Base-by-base conservation (phyloP, 2,797 vertebrate species). In the Phataginus tricuspis region DNA sequence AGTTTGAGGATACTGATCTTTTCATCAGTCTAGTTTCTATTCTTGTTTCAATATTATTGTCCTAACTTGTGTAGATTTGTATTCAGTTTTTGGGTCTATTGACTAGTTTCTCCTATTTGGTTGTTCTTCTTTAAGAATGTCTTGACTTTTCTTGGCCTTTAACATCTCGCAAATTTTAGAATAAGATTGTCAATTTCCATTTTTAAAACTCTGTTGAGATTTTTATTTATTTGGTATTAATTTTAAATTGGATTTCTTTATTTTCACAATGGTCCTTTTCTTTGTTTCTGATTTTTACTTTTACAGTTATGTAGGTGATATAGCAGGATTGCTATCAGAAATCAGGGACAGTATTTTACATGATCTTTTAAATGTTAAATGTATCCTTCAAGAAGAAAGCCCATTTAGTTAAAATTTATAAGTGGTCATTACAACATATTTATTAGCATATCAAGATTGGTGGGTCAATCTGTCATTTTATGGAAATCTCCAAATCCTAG, bases 201-300 rank as follows among this genome's bases (percentile, higher is more conserved):
- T 77, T 77, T 34, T 77, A 77, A 77, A 77, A 21, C 0, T 18
- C 16, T 66, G 55, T 16, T 49, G 15, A 13, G 55, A 77, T 27
- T 63, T 57, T 71, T 27, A 90, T 80, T 86, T 63, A 53, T 45
- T 68, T 92, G 42, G n/a, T 45, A 23, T 51, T 72, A 61, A 53
- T 69, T 94, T 71, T 92, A 55, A 71, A 69, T 16, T 84, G 74
- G 23, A 87, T 69, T 96, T 68, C 23, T 37, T 61, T 71, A 72
- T 63, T 79, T 59, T 87, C 53, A 63, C 27, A 59, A 19, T 27
- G 15, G 16, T 68, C 34, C 2, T 85, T 91, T 79, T 25, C 29
- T 93, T 69, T 94, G 23, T 87, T 87, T 93, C 51, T 75, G 45
- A 74, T 51, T 88, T 80, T 78, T 90, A 37, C 39, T 74, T 51